Base-by-base conservation (phyloP, 1,140 invertebrate genomes). In the Dreissena polymorpha region DNA sequence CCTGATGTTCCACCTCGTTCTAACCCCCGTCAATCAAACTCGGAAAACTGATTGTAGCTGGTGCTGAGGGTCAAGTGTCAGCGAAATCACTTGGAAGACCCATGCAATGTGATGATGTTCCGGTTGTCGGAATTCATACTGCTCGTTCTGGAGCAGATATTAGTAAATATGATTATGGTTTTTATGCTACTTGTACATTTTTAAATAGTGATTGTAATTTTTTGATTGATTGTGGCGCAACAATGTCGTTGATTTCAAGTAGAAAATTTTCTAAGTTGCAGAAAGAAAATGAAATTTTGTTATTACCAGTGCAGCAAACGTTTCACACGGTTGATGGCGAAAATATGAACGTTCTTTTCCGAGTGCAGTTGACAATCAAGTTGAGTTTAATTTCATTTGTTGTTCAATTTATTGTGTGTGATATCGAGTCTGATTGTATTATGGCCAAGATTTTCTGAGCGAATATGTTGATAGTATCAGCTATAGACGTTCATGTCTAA, bases 401-500 rank as follows among this genome's bases (percentile, higher is more conserved):
- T 60, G 57, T 60, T 60, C 16, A 18, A n/a, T 60, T 60, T 60
- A 25, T 68, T 16, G 29, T 68, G 29, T 39, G 29, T 27, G 67
- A 68, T 68, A 68, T 68, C 6, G 67, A 23, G 21, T 68, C 67
- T 21, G 67, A 68, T 68, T 18, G 67, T 21, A 68, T 68, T 68
- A 16, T 68, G 67, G 67, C n/a, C 23, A 68, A 27, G 67, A 68
- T 39, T 68, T 39, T 27, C 29, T 68, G 1, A 1, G n/a, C 16
- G 29, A n/a, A 27, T 18, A 68, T 68, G 67, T 68, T n/a, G 67
- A 68, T 25, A 68, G 67, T 68, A 68, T 68, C 25, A 68, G 16
- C 29, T 68, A 68, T 25, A 3, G 67, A 18, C 18, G 25, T 2
- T 68, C 67, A n/a, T 68, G 67, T 25, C n/a, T 68, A 16, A 16